Percentiles rank a stretch among this genome's conserved stretches.
Evolutionary conservation across 2,113 vertebrate genomes (phyloP).

Genomic region (Tympanuchus pallidicinctus): DNA sequence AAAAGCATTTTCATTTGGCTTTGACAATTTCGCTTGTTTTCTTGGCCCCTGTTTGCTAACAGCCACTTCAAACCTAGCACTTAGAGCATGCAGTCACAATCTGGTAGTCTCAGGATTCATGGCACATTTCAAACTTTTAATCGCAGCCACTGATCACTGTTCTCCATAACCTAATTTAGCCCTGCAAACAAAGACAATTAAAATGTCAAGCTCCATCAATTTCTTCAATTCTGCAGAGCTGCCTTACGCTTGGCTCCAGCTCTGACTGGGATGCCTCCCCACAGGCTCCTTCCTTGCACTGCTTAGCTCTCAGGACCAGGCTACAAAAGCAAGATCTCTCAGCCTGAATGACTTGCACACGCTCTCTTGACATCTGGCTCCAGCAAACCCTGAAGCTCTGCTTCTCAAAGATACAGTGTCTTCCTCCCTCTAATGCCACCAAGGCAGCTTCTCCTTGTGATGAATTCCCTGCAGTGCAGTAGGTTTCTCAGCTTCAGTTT

Average conservation of each 20-base stretch:
- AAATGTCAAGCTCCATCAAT: not conserved
- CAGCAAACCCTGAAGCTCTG: not conserved
- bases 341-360: not conserved
- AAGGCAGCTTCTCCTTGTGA: not conserved
- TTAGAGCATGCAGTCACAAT: not conserved
- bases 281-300: not conserved
- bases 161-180: not conserved
- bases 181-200: constrained; percentile 35
- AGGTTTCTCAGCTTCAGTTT: not conserved
- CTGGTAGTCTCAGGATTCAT: not conserved
- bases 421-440: not conserved
- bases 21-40: not conserved
- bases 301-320: not conserved
- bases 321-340: not conserved
- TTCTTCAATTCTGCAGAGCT: not conserved
- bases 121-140: constrained; percentile 18
- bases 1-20: constrained; percentile 42
- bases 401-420: not conserved
- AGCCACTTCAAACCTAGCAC: not conserved
- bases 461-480: not conserved
- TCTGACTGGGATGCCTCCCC: not conserved
- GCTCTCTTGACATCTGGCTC: not conserved
- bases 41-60: not conserved
- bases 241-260: not conserved
- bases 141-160: not conserved